Conservation (phyloP, 2,113 vertebrate species). For the Etheostoma cragini region DNA sequence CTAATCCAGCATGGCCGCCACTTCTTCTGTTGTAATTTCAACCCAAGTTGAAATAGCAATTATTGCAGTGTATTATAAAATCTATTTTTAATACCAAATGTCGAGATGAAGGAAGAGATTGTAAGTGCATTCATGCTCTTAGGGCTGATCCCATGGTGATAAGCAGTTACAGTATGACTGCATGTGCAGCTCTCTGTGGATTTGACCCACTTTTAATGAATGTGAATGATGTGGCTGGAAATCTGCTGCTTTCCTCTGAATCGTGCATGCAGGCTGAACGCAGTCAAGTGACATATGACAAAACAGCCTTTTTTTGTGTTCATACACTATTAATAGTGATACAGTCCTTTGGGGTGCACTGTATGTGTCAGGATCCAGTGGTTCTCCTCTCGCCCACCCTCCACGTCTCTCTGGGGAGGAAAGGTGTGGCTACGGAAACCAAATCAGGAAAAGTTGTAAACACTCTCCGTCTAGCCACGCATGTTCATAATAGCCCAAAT, state of each 20-base stretch:
- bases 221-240: slow-evolving; percentile 40
- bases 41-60: neutral
- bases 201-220: slow-evolving; percentile 52
- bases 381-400: neutral
- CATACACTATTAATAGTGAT: neutral
- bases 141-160: neutral
- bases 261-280: slow-evolving; percentile 22
- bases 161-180: neutral
- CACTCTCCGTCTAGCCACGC: neutral
- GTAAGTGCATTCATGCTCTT: no score
- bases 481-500: neutral
- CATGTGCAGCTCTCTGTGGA: slow-evolving; percentile 7
- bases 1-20: no score
- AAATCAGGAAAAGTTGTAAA: slow-evolving; percentile 17
- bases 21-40: no score
- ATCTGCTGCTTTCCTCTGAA: slow-evolving; percentile 26
- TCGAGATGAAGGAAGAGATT: neutral
- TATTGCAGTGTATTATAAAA: neutral
- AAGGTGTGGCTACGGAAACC: slow-evolving; percentile 47
- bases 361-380: slow-evolving; percentile 7
- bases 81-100: neutral
- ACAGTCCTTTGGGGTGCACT: neutral
- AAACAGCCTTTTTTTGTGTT: slow-evolving; percentile 7
- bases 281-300: slow-evolving; percentile 38
- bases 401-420: slow-evolving; percentile 14